Evolutionary conservation across 2,888 invertebrate genomes (phyloP).

Genomic region (Erynnis tages): DNA sequence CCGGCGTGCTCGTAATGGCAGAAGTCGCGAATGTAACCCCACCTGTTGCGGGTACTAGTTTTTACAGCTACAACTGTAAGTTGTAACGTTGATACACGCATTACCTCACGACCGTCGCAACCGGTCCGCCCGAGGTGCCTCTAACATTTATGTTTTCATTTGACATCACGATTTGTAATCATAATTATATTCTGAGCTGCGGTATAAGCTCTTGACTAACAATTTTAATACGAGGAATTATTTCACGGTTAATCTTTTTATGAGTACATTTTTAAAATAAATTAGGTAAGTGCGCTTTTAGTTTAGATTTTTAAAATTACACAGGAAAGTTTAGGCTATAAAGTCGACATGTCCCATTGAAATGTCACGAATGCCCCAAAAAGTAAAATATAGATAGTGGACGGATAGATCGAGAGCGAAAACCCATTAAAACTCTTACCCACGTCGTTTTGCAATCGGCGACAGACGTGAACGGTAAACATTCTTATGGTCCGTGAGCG

Average conservation of each 20-base stretch:
- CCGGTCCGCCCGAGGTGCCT: constrained; percentile 36
- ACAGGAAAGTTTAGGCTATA: no score
- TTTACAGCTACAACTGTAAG: constrained; percentile 51
- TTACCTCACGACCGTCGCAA: constrained; percentile 40
- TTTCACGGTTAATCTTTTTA: no score
- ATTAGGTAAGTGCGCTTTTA: no score
- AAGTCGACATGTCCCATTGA: no score
- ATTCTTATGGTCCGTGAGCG: no score
- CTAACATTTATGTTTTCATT: constrained; percentile 36
- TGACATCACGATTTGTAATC: neutral
- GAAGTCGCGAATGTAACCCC: constrained; percentile 54
- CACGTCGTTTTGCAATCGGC: constrained; percentile 7
- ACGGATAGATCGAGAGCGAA: neutral
- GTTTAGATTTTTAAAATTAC: no score
- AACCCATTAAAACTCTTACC: constrained; percentile 9
- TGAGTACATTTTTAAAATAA: no score
- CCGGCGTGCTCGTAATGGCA: constrained; percentile 47
- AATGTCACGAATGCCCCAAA: no score
- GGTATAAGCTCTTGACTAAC: no score
- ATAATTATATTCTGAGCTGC: no score
- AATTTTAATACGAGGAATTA: no score
- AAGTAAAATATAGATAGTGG: neutral
- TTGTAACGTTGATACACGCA: constrained; percentile 39
- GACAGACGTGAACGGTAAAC: constrained; percentile 16
- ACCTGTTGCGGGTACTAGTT: constrained; percentile 66